These are phyloP conservation scores for Clarias fuscus DNA, from an alignment of 2,797 vertebrate species.

Conservation along the genomic window DNA sequence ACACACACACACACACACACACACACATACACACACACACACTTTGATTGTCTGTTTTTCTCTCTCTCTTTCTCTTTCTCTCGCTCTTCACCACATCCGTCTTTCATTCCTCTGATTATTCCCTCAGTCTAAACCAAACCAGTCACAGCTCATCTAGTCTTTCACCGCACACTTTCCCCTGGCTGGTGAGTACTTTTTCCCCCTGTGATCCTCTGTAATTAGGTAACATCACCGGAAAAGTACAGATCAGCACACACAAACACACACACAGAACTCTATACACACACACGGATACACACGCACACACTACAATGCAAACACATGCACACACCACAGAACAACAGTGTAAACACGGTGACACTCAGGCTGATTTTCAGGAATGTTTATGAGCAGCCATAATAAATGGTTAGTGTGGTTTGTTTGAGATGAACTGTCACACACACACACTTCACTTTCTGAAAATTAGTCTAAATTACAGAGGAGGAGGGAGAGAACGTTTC, in stretches of 20 bases:
- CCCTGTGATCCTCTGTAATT: constrained; percentile 27
- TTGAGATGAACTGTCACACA: constrained; percentile 44
- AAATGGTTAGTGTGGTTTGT: constrained; percentile 52
- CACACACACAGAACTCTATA: background rate
- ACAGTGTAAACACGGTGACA: constrained; percentile 3
- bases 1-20: background rate
- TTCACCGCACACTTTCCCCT: constrained; percentile 13
- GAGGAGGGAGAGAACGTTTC: constrained; percentile 65
- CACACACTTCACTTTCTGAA: constrained; percentile 28
- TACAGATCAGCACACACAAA: background rate
- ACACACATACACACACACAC: background rate
- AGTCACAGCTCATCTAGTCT: constrained; percentile 29
- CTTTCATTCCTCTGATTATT: constrained; percentile 18
- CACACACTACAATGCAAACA: background rate
- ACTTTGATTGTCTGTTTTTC: too few relatives aligned
- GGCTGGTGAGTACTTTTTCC: background rate
- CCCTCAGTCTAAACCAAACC: constrained; percentile 10
- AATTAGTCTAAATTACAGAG: constrained; percentile 67
- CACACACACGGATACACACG: background rate
- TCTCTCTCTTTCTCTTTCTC: background rate
- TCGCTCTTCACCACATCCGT: background rate
- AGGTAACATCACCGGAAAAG: background rate
- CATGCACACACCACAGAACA: constrained; percentile 9
- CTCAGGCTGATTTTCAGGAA: constrained; percentile 15
- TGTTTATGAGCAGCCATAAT: constrained; percentile 49